phyloP scores from a whole-genome alignment of 2,113 vertebrate species.

The Sinocyclocheilus rhinocerous region DNA sequence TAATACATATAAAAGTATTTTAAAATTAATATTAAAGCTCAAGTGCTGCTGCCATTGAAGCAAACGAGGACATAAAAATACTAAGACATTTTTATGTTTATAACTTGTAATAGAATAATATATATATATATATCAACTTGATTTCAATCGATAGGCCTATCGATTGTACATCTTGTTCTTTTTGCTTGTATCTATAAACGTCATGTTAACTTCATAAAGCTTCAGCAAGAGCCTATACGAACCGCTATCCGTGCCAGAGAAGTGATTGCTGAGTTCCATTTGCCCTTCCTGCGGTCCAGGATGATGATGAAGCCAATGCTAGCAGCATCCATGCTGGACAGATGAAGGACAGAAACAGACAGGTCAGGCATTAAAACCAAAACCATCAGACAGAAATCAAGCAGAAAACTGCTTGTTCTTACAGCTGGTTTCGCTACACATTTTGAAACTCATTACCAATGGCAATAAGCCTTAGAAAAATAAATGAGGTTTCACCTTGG shows the following conservation, averaged over 20 bases:
- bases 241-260: conserved; percentile 92
- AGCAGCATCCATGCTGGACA: conserved; percentile 88
- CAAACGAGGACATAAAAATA: too few relatives aligned
- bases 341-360: conserved; percentile 4
- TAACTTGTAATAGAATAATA: too few relatives aligned
- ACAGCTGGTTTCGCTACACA: not conserved
- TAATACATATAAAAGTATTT: too few relatives aligned
- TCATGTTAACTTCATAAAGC: not conserved
- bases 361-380: not conserved
- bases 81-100: too few relatives aligned
- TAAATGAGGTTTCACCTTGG: conserved; percentile 80
- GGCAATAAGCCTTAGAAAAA: not conserved
- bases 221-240: conserved; percentile 63
- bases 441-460: not conserved
- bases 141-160: not conserved
- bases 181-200: not conserved
- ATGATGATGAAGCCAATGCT: conserved; percentile 94
- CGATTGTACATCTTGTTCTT: not conserved
- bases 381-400: not conserved
- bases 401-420: not conserved
- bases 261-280: conserved; percentile 92
- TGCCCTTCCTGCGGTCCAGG: conserved; percentile 93
- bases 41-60: too few relatives aligned
- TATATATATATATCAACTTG: too few relatives aligned
- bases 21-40: too few relatives aligned